phyloP scores from a whole-genome alignment of 2,113 vertebrate species.

The Eubucco bourcierii region DNA sequence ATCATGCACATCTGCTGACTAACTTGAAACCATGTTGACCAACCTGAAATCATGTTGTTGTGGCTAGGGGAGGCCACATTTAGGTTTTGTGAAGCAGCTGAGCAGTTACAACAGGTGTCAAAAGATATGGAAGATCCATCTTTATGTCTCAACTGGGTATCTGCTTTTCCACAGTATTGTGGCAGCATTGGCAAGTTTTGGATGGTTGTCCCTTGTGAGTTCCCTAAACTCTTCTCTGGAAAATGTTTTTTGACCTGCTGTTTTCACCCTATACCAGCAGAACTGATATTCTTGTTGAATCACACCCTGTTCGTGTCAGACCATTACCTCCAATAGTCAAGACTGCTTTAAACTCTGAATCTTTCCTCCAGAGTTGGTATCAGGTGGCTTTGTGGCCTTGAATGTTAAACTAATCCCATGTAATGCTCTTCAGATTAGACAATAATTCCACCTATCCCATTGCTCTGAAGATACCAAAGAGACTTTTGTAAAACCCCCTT shows the following conservation, averaged over 20 bases:
- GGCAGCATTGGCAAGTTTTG: background rate
- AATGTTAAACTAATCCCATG: constrained; percentile 6
- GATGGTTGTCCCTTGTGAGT: background rate
- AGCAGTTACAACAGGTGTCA: background rate
- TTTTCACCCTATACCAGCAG: background rate
- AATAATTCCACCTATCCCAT: background rate
- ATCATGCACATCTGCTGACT: accelerated
- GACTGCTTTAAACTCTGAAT: background rate
- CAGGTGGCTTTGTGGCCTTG: background rate
- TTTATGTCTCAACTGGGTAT: background rate
- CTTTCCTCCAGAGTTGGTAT: background rate
- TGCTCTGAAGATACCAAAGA: background rate
- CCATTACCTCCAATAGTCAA: background rate
- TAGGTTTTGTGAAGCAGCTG: background rate
- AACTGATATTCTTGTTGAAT: background rate
- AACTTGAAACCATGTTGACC: background rate
- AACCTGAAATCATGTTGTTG: background rate
- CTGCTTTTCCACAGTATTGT: background rate
- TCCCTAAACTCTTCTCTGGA: background rate
- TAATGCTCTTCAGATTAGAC: background rate
- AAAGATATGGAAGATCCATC: background rate
- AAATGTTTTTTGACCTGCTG: background rate
- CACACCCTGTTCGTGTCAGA: background rate
- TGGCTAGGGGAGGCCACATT: background rate
- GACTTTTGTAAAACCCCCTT: background rate